Base-by-base conservation (phyloP, 2,113 vertebrate genomes). In the Microcebus ravelobensis region DNA sequence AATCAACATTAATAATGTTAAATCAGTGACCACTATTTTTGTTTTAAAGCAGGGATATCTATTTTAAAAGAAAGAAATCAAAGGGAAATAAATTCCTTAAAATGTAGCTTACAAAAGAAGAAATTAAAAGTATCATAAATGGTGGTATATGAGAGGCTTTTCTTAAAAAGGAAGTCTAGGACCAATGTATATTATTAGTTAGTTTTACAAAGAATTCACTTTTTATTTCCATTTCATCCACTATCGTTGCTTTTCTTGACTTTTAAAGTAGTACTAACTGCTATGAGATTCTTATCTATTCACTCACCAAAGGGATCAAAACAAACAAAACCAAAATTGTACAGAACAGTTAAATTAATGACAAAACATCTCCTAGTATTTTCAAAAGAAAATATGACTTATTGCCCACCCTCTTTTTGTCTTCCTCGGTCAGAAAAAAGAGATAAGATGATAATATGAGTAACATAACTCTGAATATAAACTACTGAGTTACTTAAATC, bases 21-120 rank as follows among this genome's bases (percentile, higher is more conserved):
- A 85, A 67, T 65, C 42, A 77, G 15, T 94, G 77, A 42, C 59
- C 25, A 65, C 48, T 76, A 76, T 70, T 85, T 83, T 95, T 77
- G 36, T 81, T 85, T 70, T 55, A 92, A 92, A 81, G 83, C 42
- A 73, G 21, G 3, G 4, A 57, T 50, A 50, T 42, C 34, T 74
- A 68, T 82, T 95, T 86, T 87, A 85, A 94, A 88, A 65, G 18
- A 89, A 91, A 94, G 36, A 73, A 95, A 85, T 73, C 2, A 92
- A 96, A 94, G 1, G 71, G 20, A 79, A 74, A 80, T 4, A 65
- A 68, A 84, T 52, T 17, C 23, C 39, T 88, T 77, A 93, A 90
- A 95, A 74, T 48, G 2, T 5, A 87, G 17, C 27, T 82, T 96
- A n/a, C 88, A 63, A 82, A 87, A 80, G 95, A 45, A 88, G 80